Conservation (phyloP, 2,797 vertebrate species). For the Gallinago stenura region DNA sequence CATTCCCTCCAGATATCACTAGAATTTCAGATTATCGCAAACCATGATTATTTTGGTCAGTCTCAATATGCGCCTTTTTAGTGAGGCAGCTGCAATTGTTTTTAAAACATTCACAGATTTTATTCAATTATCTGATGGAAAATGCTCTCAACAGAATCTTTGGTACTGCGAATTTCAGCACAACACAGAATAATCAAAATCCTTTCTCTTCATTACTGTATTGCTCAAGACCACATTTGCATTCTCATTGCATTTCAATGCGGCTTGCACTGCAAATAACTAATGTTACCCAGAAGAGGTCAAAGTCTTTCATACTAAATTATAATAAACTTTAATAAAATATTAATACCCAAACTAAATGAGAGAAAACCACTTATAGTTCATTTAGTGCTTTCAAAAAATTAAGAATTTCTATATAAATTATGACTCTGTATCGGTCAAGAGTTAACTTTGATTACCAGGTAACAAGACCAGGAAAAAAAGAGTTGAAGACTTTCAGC, state of each 20-base stretch:
- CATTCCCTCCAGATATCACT: neutral
- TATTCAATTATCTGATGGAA: neutral
- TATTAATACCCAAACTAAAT: neutral
- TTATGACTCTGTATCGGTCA: neutral
- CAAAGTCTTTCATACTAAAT: neutral
- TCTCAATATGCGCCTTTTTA: neutral
- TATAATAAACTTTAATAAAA: conserved; percentile 8
- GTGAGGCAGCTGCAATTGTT: neutral
- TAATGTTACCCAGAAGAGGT: neutral
- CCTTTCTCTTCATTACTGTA: neutral
- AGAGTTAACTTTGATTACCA: neutral
- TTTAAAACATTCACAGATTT: neutral
- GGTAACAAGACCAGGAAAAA: neutral
- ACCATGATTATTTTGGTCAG: neutral
- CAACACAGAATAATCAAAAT: neutral
- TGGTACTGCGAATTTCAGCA: neutral
- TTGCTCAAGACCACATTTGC: neutral
- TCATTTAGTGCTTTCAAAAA: neutral
- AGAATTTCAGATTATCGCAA: neutral
- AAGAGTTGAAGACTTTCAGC: neutral
- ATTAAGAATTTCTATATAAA: neutral
- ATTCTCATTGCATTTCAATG: conserved; percentile 4
- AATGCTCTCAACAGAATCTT: neutral
- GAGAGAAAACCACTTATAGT: neutral
- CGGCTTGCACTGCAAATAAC: neutral